Percentiles rank a stretch among this genome's conserved stretches.
These are phyloP conservation scores for Rhinophrynus dorsalis DNA, from an alignment of 2,797 vertebrate species.

Conservation along the genomic window DNA sequence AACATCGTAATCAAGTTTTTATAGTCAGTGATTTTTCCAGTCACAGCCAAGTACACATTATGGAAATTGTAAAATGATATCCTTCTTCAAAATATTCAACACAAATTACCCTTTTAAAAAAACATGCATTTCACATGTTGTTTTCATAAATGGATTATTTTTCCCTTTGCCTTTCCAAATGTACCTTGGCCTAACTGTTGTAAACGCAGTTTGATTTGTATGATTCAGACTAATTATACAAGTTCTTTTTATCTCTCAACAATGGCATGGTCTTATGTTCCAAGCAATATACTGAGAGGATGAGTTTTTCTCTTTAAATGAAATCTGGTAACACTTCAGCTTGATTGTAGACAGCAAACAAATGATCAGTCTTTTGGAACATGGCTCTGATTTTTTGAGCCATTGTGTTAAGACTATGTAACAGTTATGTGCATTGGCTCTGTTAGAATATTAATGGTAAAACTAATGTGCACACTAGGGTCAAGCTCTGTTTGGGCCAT, in stretches of 20 bases:
- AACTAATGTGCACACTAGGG: too few relatives aligned
- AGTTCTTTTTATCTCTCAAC: conserved; percentile 5
- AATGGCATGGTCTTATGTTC: conserved; percentile 49
- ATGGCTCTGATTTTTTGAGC: not conserved
- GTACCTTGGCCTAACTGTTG: not conserved
- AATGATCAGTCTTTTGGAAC: not conserved
- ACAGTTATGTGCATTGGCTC: not conserved
- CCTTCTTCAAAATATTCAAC: conserved; percentile 8
- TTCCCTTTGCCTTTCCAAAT: not conserved
- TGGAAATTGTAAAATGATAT: conserved; percentile 27
- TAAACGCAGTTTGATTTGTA: not conserved
- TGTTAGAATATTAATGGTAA: too few relatives aligned
- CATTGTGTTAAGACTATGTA: not conserved
- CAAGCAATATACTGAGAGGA: conserved; percentile 49
- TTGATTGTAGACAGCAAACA: conserved; percentile 32
- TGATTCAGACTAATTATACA: conserved; percentile 29
- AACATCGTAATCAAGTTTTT: not conserved
- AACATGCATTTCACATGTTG: conserved; percentile 11
- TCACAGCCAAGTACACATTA: conserved; percentile 17
- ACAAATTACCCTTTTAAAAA: not conserved
- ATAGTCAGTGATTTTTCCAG: not conserved
- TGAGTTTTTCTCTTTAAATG: conserved; percentile 60
- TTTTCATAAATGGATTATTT: conserved; percentile 22
- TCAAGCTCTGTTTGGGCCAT: too few relatives aligned
- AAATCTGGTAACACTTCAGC: conserved; percentile 47